phyloP scores from a whole-genome alignment of 37 sponge, comb jelly and placozoan genomes.

The Halichondria panicea region DNA sequence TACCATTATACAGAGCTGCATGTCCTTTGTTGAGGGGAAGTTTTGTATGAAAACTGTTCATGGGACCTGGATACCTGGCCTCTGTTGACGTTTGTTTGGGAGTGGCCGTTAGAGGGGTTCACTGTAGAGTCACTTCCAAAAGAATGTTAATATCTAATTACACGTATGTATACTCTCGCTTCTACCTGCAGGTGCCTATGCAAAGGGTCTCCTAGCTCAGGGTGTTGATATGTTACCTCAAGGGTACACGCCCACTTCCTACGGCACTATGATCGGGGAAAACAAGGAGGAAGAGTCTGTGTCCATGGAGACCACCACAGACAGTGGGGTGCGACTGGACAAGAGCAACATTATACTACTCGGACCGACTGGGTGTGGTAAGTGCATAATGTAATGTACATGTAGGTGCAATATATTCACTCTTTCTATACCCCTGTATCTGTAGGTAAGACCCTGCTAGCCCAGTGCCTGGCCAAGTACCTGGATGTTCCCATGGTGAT shows the following conservation, averaged over 20 bases:
- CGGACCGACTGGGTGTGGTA: conserved; percentile 98
- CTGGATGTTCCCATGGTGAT: conserved; percentile 97
- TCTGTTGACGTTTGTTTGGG: too few species aligned
- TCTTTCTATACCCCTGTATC: background rate
- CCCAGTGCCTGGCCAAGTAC: conserved; percentile 84
- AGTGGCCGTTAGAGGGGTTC: too few species aligned
- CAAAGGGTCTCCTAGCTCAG: conserved; percentile 6
- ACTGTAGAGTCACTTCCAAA: too few species aligned
- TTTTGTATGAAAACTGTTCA: too few species aligned
- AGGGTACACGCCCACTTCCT: background rate
- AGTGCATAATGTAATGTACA: conserved; percentile 4
- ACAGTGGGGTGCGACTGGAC: conserved; percentile 55
- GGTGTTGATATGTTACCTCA: conserved; percentile 6
- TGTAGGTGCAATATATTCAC: background rate
- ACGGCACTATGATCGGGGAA: background rate
- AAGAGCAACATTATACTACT: conserved; percentile 97
- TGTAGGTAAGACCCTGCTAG: conserved; percentile 92
- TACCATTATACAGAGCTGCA: too few species aligned
- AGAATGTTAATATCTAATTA: too few species aligned
- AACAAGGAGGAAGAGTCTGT: background rate
- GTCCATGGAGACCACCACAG: background rate
- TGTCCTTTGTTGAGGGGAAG: too few species aligned
- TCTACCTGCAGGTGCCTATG: conserved; percentile 2
- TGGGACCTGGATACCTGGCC: background rate
- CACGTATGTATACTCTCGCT: too few species aligned